Evolutionary conservation across 2,888 invertebrate genomes (phyloP), one percentile per base, ranked within the genome.

Genomic region (Coecobrya sp.): DNA sequence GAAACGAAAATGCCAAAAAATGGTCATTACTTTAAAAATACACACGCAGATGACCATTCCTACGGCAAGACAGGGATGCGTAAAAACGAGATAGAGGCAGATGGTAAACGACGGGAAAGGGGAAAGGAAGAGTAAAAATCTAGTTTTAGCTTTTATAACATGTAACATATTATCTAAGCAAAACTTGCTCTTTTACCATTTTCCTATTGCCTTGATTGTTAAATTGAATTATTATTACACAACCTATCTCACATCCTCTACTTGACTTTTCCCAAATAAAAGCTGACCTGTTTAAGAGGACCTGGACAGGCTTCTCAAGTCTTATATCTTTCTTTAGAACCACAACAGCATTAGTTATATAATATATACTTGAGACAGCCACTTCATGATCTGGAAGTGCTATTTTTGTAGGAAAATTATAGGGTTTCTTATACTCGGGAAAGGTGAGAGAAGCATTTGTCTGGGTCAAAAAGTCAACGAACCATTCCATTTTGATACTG

Each of bases 41-140:
- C n/a, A n/a, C 8, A 76, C 22, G 45, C 73, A 22, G 62, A 4
- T 36, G 1, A 22, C 22, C n/a, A 42, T 73, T 70, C 25, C 8
- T 19, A 52, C 10, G 52, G 11, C 16, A 36, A 25, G 49, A 45
- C 22, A 45, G 16, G n/a, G 36, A 68, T 68, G 68, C 7, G 30
- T 73, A 27, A 79, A 49, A 52, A 10, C n/a, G n/a, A 73, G 19
- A 73, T n/a, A 25, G 2, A 42, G 27, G 27, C 79, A 79, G 79
- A 79, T 79, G 79, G 79, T 52, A 52, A 52, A 79, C 79, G 79
- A 25, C 62, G n/a, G 79, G 52, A 52, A 49, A 79, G 79, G n/a
- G 79, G 52, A 52, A 49, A 79, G 79, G 52, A 52, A 79, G 52
- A 79, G 16, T 27, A 68, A 68, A n/a, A 68, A 68, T 68, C 68